Percentiles rank a stretch among this genome's conserved stretches.
Evolutionary conservation across 2,113 vertebrate genomes (phyloP).

Genomic region (Myrmecophaga tridactyla): DNA sequence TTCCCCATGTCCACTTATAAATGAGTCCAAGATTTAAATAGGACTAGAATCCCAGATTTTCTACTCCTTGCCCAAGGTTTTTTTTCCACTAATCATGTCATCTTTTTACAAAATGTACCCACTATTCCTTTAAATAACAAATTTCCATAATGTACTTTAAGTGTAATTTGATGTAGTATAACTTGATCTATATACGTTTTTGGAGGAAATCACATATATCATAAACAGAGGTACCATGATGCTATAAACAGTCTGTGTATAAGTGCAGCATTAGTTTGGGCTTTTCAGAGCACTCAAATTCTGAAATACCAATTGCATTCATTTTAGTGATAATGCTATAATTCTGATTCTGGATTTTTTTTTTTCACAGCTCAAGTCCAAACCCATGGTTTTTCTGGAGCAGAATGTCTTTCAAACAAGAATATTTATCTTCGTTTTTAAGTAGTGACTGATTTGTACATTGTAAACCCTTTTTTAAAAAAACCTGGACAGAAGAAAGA

Average conservation of each 20-base stretch:
- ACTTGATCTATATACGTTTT: background rate
- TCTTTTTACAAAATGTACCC: slow-evolving; percentile 30
- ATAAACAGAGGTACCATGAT: background rate
- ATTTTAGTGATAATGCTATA: slow-evolving; percentile 23
- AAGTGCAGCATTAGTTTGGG: background rate
- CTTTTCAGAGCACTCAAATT: slow-evolving; percentile 29
- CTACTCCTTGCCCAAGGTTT: background rate
- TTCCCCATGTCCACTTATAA: background rate
- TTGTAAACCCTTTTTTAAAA: background rate
- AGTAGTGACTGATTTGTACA: background rate
- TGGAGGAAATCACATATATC: background rate
- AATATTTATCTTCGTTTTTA: background rate
- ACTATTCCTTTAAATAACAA: slow-evolving; percentile 11
- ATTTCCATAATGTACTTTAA: slow-evolving; percentile 17
- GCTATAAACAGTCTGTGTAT: background rate
- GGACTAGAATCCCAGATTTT: background rate
- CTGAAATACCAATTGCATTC: background rate
- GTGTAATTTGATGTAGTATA: background rate
- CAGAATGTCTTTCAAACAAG: background rate
- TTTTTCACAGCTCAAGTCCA: slow-evolving; percentile 33
- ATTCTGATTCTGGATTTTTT: slow-evolving; percentile 6
- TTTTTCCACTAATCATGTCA: background rate
- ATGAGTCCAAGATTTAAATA: background rate
- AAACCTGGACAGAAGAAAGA: background rate
- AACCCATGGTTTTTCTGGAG: background rate